phyloP scores from a whole-genome alignment of 1,140 invertebrate species.

The Galendromus occidentalis region DNA sequence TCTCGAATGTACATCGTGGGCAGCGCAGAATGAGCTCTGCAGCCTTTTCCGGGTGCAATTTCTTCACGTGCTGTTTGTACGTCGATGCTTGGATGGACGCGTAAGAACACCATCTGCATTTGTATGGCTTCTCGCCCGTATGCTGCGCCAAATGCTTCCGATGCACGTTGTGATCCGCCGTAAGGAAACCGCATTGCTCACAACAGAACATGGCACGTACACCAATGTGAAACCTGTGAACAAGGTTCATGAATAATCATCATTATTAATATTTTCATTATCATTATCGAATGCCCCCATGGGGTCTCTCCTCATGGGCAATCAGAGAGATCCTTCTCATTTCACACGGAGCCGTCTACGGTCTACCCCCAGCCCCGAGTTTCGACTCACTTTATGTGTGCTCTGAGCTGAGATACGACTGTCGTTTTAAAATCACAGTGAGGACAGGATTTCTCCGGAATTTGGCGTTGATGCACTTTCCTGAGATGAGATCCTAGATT shows the following conservation, averaged over 20 bases:
- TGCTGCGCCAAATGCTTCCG: not conserved
- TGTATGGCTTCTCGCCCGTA: not conserved
- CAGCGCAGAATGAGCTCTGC: not conserved
- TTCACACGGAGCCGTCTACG: no score
- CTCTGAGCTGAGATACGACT: not conserved
- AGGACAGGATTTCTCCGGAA: not conserved
- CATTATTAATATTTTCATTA: no score
- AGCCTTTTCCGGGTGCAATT: not conserved
- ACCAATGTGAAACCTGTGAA: no score
- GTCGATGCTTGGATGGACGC: not conserved
- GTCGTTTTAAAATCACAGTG: conserved; percentile 5
- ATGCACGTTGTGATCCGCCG: not conserved
- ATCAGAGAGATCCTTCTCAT: no score
- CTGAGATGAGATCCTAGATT: not conserved
- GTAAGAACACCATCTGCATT: not conserved
- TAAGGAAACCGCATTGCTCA: not conserved
- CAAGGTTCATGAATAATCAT: no score
- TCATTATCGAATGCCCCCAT: no score
- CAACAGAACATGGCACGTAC: not conserved
- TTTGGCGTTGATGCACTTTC: not conserved
- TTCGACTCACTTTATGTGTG: not conserved
- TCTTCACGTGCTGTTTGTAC: not conserved
- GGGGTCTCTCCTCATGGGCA: no score
- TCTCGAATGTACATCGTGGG: not conserved
- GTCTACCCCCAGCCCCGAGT: no score